Percentiles rank a stretch among this genome's conserved stretches.
phyloP scores from a whole-genome alignment of 2,113 vertebrate genomes.

The Cynocephalus volans region DNA sequence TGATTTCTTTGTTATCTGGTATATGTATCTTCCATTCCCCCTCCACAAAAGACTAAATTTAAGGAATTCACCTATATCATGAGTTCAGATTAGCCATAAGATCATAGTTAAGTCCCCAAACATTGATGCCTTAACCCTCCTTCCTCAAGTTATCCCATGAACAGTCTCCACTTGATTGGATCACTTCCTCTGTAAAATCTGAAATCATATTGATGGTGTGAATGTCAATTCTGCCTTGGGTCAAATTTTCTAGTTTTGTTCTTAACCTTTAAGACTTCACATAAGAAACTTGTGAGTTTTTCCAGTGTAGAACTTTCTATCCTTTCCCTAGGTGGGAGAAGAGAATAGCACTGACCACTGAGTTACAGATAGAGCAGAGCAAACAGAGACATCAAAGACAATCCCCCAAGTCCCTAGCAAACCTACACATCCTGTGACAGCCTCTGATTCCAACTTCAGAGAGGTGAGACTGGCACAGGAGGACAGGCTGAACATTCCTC shows the following conservation, averaged over 20 bases:
- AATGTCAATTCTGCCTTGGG: neutral
- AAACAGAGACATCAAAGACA: slow-evolving; percentile 7
- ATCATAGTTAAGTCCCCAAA: neutral
- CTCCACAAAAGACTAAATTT: no score
- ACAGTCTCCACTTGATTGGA: neutral
- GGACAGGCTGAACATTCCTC: neutral
- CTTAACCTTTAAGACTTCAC: neutral
- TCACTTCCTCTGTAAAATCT: neutral
- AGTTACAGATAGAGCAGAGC: neutral
- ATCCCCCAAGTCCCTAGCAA: neutral
- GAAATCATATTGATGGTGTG: neutral
- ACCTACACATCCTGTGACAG: neutral
- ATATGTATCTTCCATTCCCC: neutral
- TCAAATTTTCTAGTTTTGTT: neutral
- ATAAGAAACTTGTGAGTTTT: neutral
- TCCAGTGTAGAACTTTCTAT: neutral
- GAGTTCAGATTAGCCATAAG: neutral
- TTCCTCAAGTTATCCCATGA: neutral
- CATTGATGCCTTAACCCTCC: neutral
- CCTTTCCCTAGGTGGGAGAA: slow-evolving; percentile 17
- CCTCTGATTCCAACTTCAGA: neutral
- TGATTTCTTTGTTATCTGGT: neutral
- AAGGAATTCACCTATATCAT: neutral
- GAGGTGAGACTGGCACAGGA: neutral
- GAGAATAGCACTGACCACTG: neutral